Conservation (phyloP, 2,797 vertebrate species). For the Sebastes diploproa region DNA sequence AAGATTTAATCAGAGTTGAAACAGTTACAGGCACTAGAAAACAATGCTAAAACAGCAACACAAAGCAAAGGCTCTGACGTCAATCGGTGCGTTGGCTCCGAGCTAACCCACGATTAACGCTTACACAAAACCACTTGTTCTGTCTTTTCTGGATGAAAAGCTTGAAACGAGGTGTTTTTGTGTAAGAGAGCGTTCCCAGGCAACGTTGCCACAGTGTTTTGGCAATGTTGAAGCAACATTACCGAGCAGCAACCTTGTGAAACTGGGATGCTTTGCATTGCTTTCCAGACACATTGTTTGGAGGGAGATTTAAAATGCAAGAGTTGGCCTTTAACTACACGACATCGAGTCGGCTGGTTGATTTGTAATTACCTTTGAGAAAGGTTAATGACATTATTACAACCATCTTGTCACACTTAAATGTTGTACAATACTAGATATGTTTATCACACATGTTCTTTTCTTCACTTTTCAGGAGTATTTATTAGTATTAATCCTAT, state of each 20-base stretch:
- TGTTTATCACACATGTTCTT: conserved; percentile 27
- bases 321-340: conserved; percentile 76
- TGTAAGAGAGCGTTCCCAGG: conserved; percentile 70
- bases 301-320: conserved; percentile 70
- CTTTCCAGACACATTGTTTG: conserved; percentile 81
- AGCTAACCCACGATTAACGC: conserved; percentile 73
- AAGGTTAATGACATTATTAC: conserved; percentile 73
- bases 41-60: conserved; percentile 82
- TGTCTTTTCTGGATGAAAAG: conserved; percentile 60
- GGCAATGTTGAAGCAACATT: conserved; percentile 80
- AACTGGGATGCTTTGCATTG: conserved; percentile 86
- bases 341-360: conserved; percentile 56
- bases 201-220: conserved; percentile 77
- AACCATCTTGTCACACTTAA: conserved; percentile 69
- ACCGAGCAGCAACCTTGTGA: conserved; percentile 67
- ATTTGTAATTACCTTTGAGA: conserved; percentile 71
- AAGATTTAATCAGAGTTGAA: conserved; percentile 71
- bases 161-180: conserved; percentile 81
- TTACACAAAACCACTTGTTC: conserved; percentile 79
- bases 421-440: conserved; percentile 47
- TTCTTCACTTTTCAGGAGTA: conserved; percentile 15
- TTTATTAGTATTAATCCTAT: conserved; percentile 25
- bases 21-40: conserved; percentile 72
- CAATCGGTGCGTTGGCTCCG: conserved; percentile 72
- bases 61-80: conserved; percentile 73